These are phyloP conservation scores for Diacarnus erythraeanus DNA, from an alignment of 37 sponge, comb jelly and placozoan genomes.

Conservation along the genomic window DNA sequence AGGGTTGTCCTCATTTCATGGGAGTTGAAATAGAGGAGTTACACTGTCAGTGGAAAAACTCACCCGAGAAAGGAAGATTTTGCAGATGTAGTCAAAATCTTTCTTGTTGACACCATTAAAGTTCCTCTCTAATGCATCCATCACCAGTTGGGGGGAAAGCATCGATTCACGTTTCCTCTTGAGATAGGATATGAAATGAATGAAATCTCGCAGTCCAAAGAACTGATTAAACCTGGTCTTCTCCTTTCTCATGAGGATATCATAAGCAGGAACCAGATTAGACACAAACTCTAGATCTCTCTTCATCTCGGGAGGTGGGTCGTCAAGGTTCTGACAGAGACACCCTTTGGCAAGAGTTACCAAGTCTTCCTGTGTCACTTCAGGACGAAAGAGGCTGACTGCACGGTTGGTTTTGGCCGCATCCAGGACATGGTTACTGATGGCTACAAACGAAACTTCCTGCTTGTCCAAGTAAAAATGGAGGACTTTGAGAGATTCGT, in stretches of 20 bases:
- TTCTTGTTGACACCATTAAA: conserved; percentile 76
- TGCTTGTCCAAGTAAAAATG: conserved; percentile 85
- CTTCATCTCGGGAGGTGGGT: conserved; percentile 60
- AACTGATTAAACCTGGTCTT: conserved; percentile 30
- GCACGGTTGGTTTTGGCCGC: conserved; percentile 95
- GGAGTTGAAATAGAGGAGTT: too few species aligned
- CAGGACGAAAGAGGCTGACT: conserved; percentile 81
- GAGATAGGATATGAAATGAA: conserved; percentile 81
- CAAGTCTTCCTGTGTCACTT: conserved; percentile 59
- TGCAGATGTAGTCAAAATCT: conserved; percentile 57
- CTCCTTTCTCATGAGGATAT: conserved; percentile 34
- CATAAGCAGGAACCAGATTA: conserved; percentile 51
- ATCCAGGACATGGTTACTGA: conserved; percentile 90
- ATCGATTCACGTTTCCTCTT: conserved; percentile 43
- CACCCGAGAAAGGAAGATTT: conserved; percentile 58
- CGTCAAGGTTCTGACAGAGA: conserved; percentile 40
- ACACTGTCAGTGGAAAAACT: neutral
- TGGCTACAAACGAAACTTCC: conserved; percentile 94
- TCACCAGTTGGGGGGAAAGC: conserved; percentile 61
- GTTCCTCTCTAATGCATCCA: conserved; percentile 89
- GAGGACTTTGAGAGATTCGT: conserved; percentile 91
- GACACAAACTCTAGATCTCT: conserved; percentile 42
- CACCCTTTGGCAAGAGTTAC: conserved; percentile 69
- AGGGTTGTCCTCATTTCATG: too few species aligned
- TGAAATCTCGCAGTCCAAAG: conserved; percentile 86